Conservation (phyloP, 2,797 vertebrate species). For the Sciurus carolinensis region DNA sequence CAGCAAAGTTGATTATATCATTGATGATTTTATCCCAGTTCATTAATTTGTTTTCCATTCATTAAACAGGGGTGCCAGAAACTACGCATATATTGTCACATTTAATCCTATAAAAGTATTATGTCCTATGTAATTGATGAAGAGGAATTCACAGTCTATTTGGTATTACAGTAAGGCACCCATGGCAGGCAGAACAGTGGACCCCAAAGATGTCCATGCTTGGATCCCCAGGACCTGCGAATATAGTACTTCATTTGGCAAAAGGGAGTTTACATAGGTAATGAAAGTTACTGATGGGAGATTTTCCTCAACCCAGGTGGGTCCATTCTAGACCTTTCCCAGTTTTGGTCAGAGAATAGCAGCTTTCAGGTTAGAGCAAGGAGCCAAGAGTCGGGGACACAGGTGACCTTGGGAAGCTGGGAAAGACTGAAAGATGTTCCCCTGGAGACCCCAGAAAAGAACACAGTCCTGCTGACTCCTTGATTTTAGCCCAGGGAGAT, state of each 20-base stretch:
- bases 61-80: background rate
- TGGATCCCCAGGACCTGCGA: background rate
- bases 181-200: background rate
- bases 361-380: background rate
- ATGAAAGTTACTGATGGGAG: background rate
- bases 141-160: background rate
- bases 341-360: background rate
- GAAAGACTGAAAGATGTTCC: background rate
- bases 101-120: background rate
- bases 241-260: background rate
- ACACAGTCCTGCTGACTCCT: background rate
- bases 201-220: background rate
- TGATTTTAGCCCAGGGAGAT: background rate
- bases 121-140: background rate
- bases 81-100: background rate
- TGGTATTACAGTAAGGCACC: background rate
- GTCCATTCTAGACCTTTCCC: background rate
- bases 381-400: fast-evolving
- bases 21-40: background rate
- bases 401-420: background rate
- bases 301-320: background rate
- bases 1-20: background rate
- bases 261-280: background rate
- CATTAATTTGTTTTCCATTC: background rate
- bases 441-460: background rate